Evolutionary conservation across 2,888 invertebrate species (phyloP).

Genomic region (Hartigia nigra): DNA sequence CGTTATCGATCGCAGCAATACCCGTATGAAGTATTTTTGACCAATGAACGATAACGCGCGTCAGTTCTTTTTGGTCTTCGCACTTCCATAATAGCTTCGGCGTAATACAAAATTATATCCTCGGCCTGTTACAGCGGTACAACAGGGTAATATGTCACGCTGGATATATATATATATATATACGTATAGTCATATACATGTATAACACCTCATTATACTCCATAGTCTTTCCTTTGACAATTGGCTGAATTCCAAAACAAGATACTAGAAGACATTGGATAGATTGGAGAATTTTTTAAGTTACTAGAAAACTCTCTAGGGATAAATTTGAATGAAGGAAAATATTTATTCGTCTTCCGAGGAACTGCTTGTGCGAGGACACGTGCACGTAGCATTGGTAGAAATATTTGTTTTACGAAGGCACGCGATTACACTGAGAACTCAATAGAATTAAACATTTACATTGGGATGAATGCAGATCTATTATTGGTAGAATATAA

Average conservation of each 20-base stretch:
- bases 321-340: not conserved
- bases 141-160: not conserved
- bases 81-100: not conserved
- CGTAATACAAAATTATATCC: not conserved
- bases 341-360: not conserved
- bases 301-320: not conserved
- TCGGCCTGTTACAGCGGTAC: not conserved
- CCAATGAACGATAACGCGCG: not conserved
- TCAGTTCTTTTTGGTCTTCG: not conserved
- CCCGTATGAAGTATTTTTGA: not conserved
- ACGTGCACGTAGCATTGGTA: not conserved
- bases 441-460: not conserved
- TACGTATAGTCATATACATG: not conserved
- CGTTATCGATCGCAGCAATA: not conserved
- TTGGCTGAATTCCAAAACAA: not conserved
- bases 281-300: not conserved
- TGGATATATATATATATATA: not conserved
- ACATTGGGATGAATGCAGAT: not conserved
- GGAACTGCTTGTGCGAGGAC: not conserved
- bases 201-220: not conserved
- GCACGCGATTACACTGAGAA: not conserved
- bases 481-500: not conserved
- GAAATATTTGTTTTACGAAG: not conserved
- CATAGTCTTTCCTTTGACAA: not conserved
- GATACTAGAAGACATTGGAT: not conserved